A percentile compares a stretch with the other conserved stretches of the same genome.
Evolutionary conservation across 2,888 invertebrate species (phyloP).

Genomic region (Mylabris sibirica): DNA sequence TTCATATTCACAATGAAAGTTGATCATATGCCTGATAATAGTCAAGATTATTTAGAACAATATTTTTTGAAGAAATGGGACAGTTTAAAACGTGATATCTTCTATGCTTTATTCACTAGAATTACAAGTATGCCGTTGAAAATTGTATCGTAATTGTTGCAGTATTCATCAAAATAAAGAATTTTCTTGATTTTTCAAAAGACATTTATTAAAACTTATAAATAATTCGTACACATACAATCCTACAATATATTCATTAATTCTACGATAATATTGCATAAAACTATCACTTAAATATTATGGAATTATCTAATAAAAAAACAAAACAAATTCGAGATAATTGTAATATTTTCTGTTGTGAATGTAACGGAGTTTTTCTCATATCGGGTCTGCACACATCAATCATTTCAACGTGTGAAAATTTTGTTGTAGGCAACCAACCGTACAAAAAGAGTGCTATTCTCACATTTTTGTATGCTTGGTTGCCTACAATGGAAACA

Average conservation of each 20-base stretch:
- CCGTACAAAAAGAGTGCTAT: no score
- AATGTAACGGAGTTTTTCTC: no score
- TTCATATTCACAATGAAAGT: conserved; percentile 62
- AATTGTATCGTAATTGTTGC: conserved; percentile 11
- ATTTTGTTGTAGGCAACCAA: no score
- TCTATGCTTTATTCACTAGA: conserved; percentile 62
- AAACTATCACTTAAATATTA: conserved; percentile 36
- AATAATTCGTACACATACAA: conserved; percentile 39
- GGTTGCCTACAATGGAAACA: no score
- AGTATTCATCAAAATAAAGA: background rate
- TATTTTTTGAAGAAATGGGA: conserved; percentile 55
- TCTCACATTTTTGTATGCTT: no score
- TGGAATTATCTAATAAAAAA: conserved; percentile 42
- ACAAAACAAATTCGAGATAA: conserved; percentile 42
- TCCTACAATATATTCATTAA: conserved; percentile 29
- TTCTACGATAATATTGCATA: conserved; percentile 40
- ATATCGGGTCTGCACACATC: no score
- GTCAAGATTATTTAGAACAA: conserved; percentile 52
- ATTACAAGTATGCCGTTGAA: conserved; percentile 56
- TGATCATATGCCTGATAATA: conserved; percentile 40
- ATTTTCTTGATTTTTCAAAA: conserved; percentile 15
- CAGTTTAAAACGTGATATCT: conserved; percentile 58
- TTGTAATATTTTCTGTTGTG: conserved; percentile 29
- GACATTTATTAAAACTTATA: conserved; percentile 52
- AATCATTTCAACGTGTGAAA: no score